Conservation (phyloP, 2,113 vertebrate species). For the Eurypyga helias region DNA sequence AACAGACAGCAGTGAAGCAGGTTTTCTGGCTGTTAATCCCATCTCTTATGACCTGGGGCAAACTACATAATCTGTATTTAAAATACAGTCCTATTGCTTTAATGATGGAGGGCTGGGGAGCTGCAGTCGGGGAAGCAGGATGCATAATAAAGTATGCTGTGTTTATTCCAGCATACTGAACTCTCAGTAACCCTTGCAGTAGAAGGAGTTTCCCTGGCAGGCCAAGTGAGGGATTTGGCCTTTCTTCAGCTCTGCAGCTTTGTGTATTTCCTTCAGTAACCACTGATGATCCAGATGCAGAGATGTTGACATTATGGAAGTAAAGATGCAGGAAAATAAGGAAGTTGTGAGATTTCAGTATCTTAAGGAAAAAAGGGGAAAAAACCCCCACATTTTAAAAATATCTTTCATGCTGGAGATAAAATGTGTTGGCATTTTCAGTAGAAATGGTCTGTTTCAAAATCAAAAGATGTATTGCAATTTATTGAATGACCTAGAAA, state of each 20-base stretch:
- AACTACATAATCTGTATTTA: background rate
- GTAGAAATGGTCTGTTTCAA: background rate
- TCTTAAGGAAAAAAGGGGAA: background rate
- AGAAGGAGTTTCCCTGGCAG: constrained; percentile 1
- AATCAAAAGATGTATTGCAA: background rate
- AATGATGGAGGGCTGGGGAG: background rate
- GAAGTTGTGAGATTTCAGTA: background rate
- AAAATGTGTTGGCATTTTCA: background rate
- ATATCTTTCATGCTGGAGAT: background rate
- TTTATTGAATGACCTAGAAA: background rate
- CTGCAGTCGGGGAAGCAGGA: background rate
- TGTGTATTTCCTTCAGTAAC: background rate
- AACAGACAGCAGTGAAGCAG: background rate
- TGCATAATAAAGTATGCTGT: background rate
- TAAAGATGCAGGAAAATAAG: background rate
- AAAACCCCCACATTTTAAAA: background rate
- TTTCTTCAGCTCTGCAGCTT: background rate
- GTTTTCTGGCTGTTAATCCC: background rate
- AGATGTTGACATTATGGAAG: background rate
- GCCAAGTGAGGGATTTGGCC: background rate
- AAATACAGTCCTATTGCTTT: background rate
- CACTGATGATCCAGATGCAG: background rate
- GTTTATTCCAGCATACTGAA: constrained; percentile 25
- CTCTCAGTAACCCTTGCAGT: constrained; percentile 22
- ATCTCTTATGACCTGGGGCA: background rate